Conservation (phyloP, 2,888 invertebrate genomes). For the Baronia brevicornis region DNA sequence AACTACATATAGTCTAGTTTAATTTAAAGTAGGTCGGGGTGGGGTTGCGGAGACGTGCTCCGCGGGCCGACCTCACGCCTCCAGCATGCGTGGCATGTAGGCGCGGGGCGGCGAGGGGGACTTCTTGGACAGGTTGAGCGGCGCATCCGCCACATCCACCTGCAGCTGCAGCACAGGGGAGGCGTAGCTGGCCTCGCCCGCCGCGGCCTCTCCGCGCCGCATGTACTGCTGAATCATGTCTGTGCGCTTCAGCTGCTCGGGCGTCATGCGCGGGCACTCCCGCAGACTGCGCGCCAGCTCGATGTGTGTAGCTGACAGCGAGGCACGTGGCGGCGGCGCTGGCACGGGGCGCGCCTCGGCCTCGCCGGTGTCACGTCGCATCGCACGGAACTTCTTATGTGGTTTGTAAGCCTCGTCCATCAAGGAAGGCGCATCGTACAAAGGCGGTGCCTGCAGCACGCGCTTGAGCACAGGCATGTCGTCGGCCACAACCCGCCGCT, state of each 20-base stretch:
- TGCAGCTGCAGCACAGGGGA: slow-evolving; percentile 74
- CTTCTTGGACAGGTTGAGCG: slow-evolving; percentile 93
- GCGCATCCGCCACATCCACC: slow-evolving; percentile 89
- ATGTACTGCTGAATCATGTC: slow-evolving; percentile 95
- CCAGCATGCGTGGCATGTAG: slow-evolving; percentile 78
- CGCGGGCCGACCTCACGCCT: slow-evolving; percentile 77
- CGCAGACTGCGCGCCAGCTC: slow-evolving; percentile 92
- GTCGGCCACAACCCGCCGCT: slow-evolving; percentile 78
- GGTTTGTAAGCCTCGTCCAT: slow-evolving; percentile 98
- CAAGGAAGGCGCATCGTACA: slow-evolving; percentile 91
- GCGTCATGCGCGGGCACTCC: slow-evolving; percentile 95
- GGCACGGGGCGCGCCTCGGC: slow-evolving; percentile 74
- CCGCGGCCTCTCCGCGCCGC: slow-evolving; percentile 82
- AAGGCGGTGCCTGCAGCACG: slow-evolving; percentile 92
- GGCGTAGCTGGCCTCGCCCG: slow-evolving; percentile 62
- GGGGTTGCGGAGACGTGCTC: slow-evolving; percentile 70
- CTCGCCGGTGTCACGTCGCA: slow-evolving; percentile 87
- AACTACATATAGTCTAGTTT: slow-evolving; percentile 63
- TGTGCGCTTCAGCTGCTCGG: slow-evolving; percentile 92
- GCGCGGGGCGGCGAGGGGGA: slow-evolving; percentile 76
- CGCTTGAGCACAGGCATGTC: slow-evolving; percentile 96
- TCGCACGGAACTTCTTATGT: slow-evolving; percentile 94
- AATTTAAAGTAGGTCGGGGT: slow-evolving; percentile 74
- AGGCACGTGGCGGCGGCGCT: slow-evolving; percentile 66
- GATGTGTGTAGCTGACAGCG: slow-evolving; percentile 90